Evolutionary conservation across 2,888 invertebrate genomes (phyloP).

Genomic region (Ennomos fuscantarius): DNA sequence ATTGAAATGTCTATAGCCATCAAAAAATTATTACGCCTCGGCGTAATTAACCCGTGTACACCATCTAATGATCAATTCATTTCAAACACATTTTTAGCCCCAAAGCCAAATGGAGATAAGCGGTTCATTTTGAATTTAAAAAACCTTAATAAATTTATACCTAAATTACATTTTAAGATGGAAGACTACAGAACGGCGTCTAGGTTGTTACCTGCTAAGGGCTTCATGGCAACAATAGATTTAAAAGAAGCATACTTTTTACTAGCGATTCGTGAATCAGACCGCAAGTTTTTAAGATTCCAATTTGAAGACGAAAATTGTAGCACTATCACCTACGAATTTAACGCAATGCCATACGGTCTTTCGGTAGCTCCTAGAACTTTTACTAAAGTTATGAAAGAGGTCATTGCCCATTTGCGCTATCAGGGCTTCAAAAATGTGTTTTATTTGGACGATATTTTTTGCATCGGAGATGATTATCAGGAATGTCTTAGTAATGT

Average conservation of each 20-base stretch:
- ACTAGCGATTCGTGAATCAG: background rate
- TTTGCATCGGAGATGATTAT: constrained; percentile 6
- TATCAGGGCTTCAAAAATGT: background rate
- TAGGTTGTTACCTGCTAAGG: constrained; percentile 1
- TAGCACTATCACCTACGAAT: background rate
- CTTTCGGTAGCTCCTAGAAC: constrained; percentile 2
- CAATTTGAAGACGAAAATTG: too few relatives aligned
- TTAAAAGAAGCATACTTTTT: constrained; percentile 16
- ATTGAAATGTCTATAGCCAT: constrained; percentile 1
- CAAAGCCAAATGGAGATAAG: constrained; percentile 11
- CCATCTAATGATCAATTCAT: background rate
- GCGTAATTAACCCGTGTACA: background rate
- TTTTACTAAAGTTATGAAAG: constrained; percentile 15
- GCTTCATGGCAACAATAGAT: constrained; percentile 7
- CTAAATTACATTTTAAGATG: constrained; percentile 12
- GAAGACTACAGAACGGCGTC: constrained; percentile 11
- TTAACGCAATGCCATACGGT: constrained; percentile 7
- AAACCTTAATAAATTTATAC: constrained; percentile 13
- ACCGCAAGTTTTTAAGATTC: constrained; percentile 6
- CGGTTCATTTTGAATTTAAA: constrained; percentile 13
- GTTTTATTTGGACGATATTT: constrained; percentile 11
- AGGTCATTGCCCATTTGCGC: background rate
- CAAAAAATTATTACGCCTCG: background rate
- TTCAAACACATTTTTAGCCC: constrained; percentile 18
- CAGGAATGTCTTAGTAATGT: constrained; percentile 4